Conservation (phyloP, 1,140 invertebrate species). For the Pachypsylla venusta region DNA sequence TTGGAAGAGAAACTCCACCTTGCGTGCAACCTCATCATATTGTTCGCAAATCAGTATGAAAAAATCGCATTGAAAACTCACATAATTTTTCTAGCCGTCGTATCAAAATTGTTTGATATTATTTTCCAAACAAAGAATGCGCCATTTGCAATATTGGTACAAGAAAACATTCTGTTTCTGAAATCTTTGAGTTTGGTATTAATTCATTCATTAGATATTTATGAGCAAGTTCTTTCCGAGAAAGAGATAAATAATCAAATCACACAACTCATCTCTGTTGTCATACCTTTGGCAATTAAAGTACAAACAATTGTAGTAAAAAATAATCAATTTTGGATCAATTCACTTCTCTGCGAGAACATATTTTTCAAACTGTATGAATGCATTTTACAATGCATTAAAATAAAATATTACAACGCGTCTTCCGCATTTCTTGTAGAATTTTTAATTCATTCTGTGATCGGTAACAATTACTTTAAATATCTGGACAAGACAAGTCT, state of each 20-base stretch:
- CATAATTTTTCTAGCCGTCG: not conserved
- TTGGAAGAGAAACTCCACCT: not conserved
- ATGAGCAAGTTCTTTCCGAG: not conserved
- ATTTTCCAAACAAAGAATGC: not conserved
- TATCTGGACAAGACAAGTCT: slow-evolving; percentile 1
- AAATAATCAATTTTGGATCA: not conserved
- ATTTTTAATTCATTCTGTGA: not conserved
- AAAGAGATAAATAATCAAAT: not conserved
- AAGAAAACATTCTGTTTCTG: not conserved
- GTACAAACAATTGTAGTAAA: not conserved
- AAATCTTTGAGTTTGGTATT: not conserved
- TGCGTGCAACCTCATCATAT: not conserved
- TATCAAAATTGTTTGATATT: slow-evolving; percentile 4
- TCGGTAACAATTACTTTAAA: not conserved
- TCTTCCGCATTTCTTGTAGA: not conserved
- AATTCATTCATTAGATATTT: not conserved
- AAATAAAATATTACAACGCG: not conserved
- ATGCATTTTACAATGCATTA: not conserved
- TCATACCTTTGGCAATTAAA: not conserved
- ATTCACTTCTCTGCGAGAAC: not conserved
- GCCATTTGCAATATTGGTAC: not conserved
- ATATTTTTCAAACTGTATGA: not conserved
- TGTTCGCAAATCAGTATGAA: not conserved
- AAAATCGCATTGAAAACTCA: not conserved
- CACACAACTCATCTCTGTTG: not conserved